Base-by-base conservation (phyloP, 2,797 vertebrate species). In the Platalea minor region DNA sequence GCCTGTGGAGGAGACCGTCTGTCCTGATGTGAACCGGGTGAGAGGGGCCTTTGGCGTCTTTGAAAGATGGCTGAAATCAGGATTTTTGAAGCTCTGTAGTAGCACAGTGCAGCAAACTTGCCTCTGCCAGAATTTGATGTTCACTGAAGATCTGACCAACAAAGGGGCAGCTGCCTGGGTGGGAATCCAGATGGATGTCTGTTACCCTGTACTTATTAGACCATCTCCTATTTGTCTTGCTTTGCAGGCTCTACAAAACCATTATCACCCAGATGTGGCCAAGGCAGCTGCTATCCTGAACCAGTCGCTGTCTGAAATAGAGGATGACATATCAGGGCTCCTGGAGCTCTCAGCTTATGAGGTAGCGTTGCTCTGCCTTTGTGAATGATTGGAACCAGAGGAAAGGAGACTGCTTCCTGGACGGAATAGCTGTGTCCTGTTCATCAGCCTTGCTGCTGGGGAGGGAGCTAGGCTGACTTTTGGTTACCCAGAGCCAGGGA, bases 231-330 rank as follows among this genome's bases (percentile, higher is more conserved):
- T 94, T 92, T 86, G 25, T 91, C 10, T 86, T 79, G 48, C n/a
- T 75, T 63, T 63, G 15, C 95, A 99, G 99, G 97, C 98, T 3
- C 98, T 99, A 45, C 99, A 99, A 98, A 99, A 88, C 50, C 99
- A 99, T 97, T 99, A 99, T 94, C 98, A 99, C 92, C 99, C 99
- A 8, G 99, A 99, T 76, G 99, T 99, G 93, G 98, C 98, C 91
- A 99, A 97, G 96, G 98, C 98, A 23, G 99, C 99, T 33, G 90
- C 98, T 80, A 31, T 95, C 28, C 98, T 99, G 95, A 99, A 98
- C 96, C 98, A 98, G 20, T 97, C 98, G 0, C 97, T 99, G 41
- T 96, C 98, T 0, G 91, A 97, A 59, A 92, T 98, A 0, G 99
- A 99, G 90, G 98, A 98, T 14, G 99, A 99, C 96, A 96, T 99